These are phyloP conservation scores for Spatulosminthurus flaviceps DNA, from an alignment of 2,888 invertebrate genomes.

Conservation along the genomic window DNA sequence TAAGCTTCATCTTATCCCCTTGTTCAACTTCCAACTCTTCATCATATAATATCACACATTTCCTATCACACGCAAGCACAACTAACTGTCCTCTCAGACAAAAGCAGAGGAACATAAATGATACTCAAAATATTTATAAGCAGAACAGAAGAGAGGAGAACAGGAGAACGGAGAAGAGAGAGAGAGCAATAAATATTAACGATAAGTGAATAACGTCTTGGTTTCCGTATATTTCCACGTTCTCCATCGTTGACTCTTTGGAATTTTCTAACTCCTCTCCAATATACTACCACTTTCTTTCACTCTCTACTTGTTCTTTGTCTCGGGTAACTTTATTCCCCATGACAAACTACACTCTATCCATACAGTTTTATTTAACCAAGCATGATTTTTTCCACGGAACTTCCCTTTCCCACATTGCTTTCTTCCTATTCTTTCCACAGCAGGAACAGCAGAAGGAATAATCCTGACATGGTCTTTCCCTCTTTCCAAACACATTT, in stretches of 20 bases:
- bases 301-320: not conserved
- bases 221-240: not conserved
- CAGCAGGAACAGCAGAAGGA: no score
- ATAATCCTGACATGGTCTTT: no score
- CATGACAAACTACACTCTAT: conserved; percentile 14
- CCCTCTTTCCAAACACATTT: no score
- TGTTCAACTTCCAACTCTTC: conserved; percentile 12
- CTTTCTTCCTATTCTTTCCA: no score
- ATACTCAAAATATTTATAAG: conserved; percentile 7
- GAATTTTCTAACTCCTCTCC: not conserved
- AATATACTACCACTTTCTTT: not conserved
- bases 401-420: not conserved
- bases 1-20: conserved; percentile 10
- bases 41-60: not conserved
- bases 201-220: conserved; percentile 18
- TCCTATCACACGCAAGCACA: no score
- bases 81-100: no score
- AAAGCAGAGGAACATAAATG: not conserved
- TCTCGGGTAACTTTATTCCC: not conserved
- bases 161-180: not conserved
- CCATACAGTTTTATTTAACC: conserved; percentile 18
- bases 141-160: not conserved
- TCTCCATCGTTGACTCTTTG: conserved; percentile 14
- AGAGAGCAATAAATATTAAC: conserved; percentile 14
- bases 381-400: not conserved